A percentile compares a stretch with the other conserved stretches of the same genome.
These are phyloP conservation scores for Megaustenia siamemsis DNA, from an alignment of 2,888 invertebrate genomes.

Conservation along the genomic window DNA sequence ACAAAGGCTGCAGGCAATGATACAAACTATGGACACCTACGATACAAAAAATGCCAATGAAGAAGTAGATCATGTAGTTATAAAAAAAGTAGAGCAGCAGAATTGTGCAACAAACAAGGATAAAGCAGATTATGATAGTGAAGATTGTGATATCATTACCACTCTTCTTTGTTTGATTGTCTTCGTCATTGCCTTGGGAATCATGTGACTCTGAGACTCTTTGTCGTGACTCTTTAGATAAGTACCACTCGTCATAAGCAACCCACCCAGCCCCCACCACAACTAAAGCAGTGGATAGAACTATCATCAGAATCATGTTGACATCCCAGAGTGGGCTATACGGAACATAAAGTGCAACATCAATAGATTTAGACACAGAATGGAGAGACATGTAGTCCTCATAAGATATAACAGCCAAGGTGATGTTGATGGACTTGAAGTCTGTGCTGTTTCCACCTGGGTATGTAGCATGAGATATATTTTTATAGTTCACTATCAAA, in stretches of 20 bases:
- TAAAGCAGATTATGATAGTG: conserved; percentile 78
- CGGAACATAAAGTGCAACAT: conserved; percentile 67
- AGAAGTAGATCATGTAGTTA: conserved; percentile 81
- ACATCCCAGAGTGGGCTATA: conserved; percentile 74
- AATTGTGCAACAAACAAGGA: conserved; percentile 80
- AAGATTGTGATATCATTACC: conserved; percentile 74
- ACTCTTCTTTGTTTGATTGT: conserved; percentile 53
- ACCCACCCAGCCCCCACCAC: conserved; percentile 80
- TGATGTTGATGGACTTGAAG: conserved; percentile 69
- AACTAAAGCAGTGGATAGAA: conserved; percentile 80
- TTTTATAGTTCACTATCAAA: conserved; percentile 63
- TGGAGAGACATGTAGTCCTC: conserved; percentile 31
- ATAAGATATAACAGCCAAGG: conserved; percentile 65
- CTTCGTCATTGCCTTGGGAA: conserved; percentile 12
- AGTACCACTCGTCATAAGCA: conserved; percentile 62
- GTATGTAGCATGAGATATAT: conserved; percentile 41
- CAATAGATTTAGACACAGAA: conserved; percentile 45
- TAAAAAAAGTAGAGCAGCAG: conserved; percentile 82
- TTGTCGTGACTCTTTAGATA: not conserved
- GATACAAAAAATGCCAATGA: conserved; percentile 81
- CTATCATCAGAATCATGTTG: conserved; percentile 80
- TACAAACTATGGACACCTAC: conserved; percentile 80
- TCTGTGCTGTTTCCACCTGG: conserved; percentile 68
- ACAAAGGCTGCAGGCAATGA: conserved; percentile 76
- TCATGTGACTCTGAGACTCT: not conserved